Evolutionary conservation across 2,888 invertebrate species (phyloP), one percentile per base, ranked within the genome.

Genomic region (Drosophila basisetae): DNA sequence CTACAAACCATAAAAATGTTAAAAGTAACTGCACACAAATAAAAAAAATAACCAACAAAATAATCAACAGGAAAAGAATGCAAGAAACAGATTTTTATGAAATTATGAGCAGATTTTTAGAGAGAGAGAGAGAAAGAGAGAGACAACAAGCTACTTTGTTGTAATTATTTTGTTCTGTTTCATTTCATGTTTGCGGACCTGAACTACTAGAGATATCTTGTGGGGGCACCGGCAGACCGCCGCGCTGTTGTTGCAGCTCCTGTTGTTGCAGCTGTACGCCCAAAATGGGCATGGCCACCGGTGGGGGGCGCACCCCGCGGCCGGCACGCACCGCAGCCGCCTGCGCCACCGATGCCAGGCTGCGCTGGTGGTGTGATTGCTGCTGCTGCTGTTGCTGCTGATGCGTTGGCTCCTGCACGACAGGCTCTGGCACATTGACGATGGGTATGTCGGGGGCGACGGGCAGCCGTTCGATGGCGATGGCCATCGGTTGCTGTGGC

Each of bases 181-280:
- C 30, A 54, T 55, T 73, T 64, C 58, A 62, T 69, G 73, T 85
- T 92, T 91, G 91, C 93, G 93, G 92, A 93, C 93, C 93, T 93
- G 93, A 93, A 75, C 93, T 93, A 88, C 93, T 93, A 79, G 93
- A 93, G 68, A 93, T 92, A 83, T 93, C 94, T 94, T 94, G 93
- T 93, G 92, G 92, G 93, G 94, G 94, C 94, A 94, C 90, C 92
- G 94, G 92, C 94, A 94, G 93, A 94, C 94, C 89, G 82, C 91
- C 92, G 92, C 94, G 90, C 88, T 93, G 92, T 92, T 93, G 86
- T 31, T 91, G 91, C 82, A 92, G 87, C 80, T 92, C 92, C 93
- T 93, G 92, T 92, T 93, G 86, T 69, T 92, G 92, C 86, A 92
- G 78, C 61, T 92, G 92, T 4, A 92, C 92, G 61, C 92, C 92